phyloP scores from a whole-genome alignment of 2,888 invertebrate species.

The Notodonta ziczac region DNA sequence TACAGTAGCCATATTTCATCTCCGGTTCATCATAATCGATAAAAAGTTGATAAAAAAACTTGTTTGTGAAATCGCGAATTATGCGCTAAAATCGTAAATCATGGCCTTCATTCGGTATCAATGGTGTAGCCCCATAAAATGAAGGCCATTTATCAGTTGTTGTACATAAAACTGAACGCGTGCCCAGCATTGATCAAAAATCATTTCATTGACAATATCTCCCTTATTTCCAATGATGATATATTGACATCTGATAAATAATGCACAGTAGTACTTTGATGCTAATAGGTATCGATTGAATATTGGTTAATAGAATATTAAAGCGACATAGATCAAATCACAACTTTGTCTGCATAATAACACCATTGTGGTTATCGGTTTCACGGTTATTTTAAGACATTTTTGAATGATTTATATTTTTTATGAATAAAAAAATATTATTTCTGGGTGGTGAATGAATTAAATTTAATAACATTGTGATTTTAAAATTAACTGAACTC shows the following conservation, averaged over 20 bases:
- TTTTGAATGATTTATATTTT: not conserved
- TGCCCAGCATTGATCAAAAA: slow-evolving; percentile 69
- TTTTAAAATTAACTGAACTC: no score
- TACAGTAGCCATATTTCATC: slow-evolving; percentile 51
- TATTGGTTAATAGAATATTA: slow-evolving; percentile 74
- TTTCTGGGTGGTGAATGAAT: not conserved
- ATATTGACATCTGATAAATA: slow-evolving; percentile 58
- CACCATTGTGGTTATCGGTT: slow-evolving; percentile 55
- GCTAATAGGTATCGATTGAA: slow-evolving; percentile 39
- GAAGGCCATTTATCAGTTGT: slow-evolving; percentile 70
- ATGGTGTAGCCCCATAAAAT: slow-evolving; percentile 69
- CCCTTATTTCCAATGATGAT: slow-evolving; percentile 70
- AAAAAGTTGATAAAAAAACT: slow-evolving; percentile 44
- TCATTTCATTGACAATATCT: slow-evolving; percentile 65
- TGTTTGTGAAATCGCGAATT: slow-evolving; percentile 66
- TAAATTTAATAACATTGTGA: not conserved
- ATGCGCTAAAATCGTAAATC: slow-evolving; percentile 73
- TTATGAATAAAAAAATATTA: not conserved
- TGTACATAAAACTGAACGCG: slow-evolving; percentile 72
- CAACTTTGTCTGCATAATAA: slow-evolving; percentile 57
- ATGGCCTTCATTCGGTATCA: slow-evolving; percentile 65
- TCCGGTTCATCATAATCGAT: slow-evolving; percentile 54
- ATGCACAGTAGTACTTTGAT: slow-evolving; percentile 30
- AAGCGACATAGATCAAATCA: slow-evolving; percentile 65
- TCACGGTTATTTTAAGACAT: slow-evolving; percentile 44